Conservation (phyloP, 92 coral and sea anemone species). For the Paragorgia papillata region DNA sequence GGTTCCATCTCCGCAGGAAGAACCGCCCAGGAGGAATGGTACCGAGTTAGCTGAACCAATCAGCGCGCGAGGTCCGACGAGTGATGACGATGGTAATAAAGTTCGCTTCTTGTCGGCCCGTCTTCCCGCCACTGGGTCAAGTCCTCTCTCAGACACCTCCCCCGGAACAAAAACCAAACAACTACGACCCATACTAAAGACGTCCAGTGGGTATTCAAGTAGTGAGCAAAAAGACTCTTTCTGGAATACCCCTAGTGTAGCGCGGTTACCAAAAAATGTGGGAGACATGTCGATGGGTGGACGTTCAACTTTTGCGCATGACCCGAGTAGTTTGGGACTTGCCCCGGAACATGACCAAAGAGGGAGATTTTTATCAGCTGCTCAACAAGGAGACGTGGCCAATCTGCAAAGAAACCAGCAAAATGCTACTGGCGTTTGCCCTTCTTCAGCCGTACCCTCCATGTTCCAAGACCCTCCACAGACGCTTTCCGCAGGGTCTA, state of each 20-base stretch:
- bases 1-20: not conserved
- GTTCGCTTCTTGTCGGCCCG: constrained; percentile 90
- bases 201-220: constrained; percentile 67
- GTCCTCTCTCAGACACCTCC: constrained; percentile 17
- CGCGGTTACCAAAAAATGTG: not conserved
- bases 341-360: not conserved
- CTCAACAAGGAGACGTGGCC: not conserved
- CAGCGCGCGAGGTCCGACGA: constrained; percentile 44
- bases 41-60: constrained; percentile 7
- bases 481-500: constrained; percentile 6
- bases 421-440: not conserved
- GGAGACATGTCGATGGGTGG: not conserved
- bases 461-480: constrained; percentile 25
- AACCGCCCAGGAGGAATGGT: not conserved
- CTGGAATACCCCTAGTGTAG: not conserved
- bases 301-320: not conserved
- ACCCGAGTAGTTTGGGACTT: not conserved
- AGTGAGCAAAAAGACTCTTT: constrained; percentile 48
- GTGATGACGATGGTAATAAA: constrained; percentile 66
- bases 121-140: constrained; percentile 86
- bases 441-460: not conserved
- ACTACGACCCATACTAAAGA: constrained; percentile 80
- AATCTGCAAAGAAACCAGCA: not conserved
- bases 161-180: constrained; percentile 33
- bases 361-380: too few species aligned